These are phyloP conservation scores for Corythaeola cristata DNA, from an alignment of 2,113 vertebrate species.

Conservation along the genomic window DNA sequence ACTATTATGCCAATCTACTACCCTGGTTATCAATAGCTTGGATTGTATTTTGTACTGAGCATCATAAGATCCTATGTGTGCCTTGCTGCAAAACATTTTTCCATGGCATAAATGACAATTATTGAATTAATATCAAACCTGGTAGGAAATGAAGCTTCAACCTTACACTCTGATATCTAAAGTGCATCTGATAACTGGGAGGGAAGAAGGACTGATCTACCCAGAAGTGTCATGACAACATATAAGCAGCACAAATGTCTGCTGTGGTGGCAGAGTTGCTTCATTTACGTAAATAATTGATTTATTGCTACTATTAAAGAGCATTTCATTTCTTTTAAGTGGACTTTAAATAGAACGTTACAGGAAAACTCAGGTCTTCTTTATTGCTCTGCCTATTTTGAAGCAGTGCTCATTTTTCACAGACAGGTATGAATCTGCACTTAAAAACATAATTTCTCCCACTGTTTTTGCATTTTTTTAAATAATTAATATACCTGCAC, in stretches of 20 bases:
- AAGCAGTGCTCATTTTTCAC: not conserved
- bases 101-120: not conserved
- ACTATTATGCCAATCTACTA: not conserved
- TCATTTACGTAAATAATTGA: not conserved
- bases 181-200: not conserved
- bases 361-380: not conserved
- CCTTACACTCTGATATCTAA: not conserved
- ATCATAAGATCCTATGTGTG: not conserved
- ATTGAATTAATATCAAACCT: not conserved
- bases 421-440: not conserved
- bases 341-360: not conserved
- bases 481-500: not conserved
- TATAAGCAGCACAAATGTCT: not conserved
- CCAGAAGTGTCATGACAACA: not conserved
- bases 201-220: not conserved
- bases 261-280: not conserved
- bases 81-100: not conserved
- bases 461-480: not conserved
- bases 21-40: not conserved
- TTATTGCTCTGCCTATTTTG: not conserved
- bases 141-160: not conserved
- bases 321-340: not conserved
- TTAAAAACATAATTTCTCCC: not conserved
- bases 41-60: not conserved
- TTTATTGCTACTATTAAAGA: not conserved